Base-by-base conservation (phyloP, 2,888 invertebrate genomes). In the Agrilus mali region DNA sequence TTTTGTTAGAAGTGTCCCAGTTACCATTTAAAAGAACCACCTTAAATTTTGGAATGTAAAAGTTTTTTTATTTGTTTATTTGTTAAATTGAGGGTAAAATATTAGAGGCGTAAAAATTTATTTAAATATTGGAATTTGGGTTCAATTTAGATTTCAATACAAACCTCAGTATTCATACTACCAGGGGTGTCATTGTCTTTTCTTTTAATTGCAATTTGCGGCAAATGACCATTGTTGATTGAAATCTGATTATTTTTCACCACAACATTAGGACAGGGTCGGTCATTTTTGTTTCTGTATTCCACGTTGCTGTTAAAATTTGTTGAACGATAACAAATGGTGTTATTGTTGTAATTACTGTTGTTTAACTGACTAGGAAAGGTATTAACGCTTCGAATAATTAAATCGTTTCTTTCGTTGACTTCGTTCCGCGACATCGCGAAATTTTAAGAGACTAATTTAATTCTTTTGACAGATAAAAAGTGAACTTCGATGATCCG, bases 21-120 rank as follows among this genome's bases (percentile, higher is more conserved):
- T 60, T 63, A 45, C 66, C 66, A 58, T 67, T 67, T 51, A 67
- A 55, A 35, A 67, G 55, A 45, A 65, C 55, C 20, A 66, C 61
- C 66, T 67, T 53, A 42, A 59, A 59, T 48, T 48, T 46, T 40
- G 48, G 36, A n/a, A 13, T 5, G 22, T 17, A 27, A 45, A 12
- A 16, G 20, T 17, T 17, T 4, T 17, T 4, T 2, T 4, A 17
- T 17, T 17, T 17, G 17, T 4, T 17, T 4, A 17, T 17, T 4
- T 2, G 17, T 17, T 17, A 22, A 7, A 22, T 22, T 22, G 4
- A 22, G 4, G 22, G 7, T 22, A 7, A 22, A 20, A 4, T 20
- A 22, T 22, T 22, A 7, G 2, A 22, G 2, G 22, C 6, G 7
- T 7, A 4, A 6, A 22, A 22, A 6, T 22, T 22, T 7, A 7